phyloP scores from a whole-genome alignment of 2,113 vertebrate genomes.

The Gymnobelideus leadbeateri region DNA sequence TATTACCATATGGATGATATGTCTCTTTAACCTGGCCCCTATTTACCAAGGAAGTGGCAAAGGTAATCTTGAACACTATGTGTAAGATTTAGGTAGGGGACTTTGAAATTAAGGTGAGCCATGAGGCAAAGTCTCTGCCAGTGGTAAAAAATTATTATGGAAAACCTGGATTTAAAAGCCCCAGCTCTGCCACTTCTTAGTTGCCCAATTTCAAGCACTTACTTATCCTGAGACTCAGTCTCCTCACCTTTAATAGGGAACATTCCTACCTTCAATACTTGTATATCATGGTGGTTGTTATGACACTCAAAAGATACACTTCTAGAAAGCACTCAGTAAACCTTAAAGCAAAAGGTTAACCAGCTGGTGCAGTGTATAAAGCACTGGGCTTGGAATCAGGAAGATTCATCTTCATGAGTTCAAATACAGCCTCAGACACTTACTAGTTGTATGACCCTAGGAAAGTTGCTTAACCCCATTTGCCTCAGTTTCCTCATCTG shows the following conservation, averaged over 20 bases:
- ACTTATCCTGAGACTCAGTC: not conserved
- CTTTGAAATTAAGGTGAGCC: conserved; percentile 60
- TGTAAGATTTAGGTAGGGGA: conserved; percentile 34
- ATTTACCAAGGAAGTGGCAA: conserved; percentile 69
- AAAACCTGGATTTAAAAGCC: not conserved
- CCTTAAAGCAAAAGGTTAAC: not conserved
- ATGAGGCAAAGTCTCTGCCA: conserved; percentile 27
- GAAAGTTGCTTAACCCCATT: not conserved
- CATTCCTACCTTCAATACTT: not conserved
- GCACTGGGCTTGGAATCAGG: not conserved
- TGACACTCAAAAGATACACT: not conserved
- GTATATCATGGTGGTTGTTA: not conserved
- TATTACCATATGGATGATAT: conserved; percentile 71
- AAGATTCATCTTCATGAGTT: not conserved
- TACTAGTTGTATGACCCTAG: not conserved
- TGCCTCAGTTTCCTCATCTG: not conserved
- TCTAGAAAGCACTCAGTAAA: not conserved
- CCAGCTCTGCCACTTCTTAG: not conserved
- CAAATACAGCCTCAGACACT: not conserved
- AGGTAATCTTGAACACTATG: conserved; percentile 66
- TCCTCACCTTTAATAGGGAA: not conserved
- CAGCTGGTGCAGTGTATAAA: not conserved
- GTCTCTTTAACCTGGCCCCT: conserved; percentile 66
- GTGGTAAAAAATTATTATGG: conserved; percentile 54
- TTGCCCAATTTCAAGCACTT: too few relatives aligned